phyloP scores from a whole-genome alignment of 2,888 invertebrate genomes.

The Terebella lapidaria region DNA sequence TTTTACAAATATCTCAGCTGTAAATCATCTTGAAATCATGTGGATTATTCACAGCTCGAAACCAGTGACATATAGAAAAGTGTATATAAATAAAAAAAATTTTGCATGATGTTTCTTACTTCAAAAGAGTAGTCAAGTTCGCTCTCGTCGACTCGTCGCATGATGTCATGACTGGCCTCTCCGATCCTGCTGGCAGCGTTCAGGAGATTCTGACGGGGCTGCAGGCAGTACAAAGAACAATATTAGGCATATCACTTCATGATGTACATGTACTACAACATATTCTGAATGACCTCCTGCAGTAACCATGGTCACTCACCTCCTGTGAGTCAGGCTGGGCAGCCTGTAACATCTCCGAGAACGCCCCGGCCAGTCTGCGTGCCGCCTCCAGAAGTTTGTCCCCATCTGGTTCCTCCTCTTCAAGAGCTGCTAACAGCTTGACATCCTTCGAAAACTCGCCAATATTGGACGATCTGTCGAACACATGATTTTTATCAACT shows the following conservation, averaged over 20 bases:
- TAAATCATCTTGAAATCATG: no score
- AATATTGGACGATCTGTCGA: constrained; percentile 74
- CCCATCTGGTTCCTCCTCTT: constrained; percentile 72
- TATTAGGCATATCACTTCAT: no score
- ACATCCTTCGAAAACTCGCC: constrained; percentile 91
- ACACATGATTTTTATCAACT: constrained; percentile 4
- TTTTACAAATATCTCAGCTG: no score
- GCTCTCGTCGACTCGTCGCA: constrained; percentile 72
- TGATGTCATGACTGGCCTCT: constrained; percentile 89
- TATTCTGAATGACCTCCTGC: no score
- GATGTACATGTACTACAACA: no score
- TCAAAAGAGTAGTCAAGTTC: constrained; percentile 58
- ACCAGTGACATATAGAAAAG: no score
- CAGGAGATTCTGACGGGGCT: constrained; percentile 85
- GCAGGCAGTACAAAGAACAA: constrained; percentile 24
- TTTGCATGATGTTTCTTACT: no score
- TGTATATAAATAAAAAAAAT: no score
- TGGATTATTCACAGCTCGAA: no score
- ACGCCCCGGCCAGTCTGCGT: constrained; percentile 83
- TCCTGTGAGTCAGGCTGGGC: constrained; percentile 71
- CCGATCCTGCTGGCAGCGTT: constrained; percentile 88
- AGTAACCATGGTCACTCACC: constrained; percentile 33
- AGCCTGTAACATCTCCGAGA: constrained; percentile 83
- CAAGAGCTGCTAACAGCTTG: constrained; percentile 92
- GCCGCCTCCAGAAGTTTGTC: constrained; percentile 87